Percentiles rank a stretch among this genome's conserved stretches.
These are phyloP conservation scores for Pomacea canaliculata DNA, from an alignment of 2,888 invertebrate genomes.

Conservation along the genomic window DNA sequence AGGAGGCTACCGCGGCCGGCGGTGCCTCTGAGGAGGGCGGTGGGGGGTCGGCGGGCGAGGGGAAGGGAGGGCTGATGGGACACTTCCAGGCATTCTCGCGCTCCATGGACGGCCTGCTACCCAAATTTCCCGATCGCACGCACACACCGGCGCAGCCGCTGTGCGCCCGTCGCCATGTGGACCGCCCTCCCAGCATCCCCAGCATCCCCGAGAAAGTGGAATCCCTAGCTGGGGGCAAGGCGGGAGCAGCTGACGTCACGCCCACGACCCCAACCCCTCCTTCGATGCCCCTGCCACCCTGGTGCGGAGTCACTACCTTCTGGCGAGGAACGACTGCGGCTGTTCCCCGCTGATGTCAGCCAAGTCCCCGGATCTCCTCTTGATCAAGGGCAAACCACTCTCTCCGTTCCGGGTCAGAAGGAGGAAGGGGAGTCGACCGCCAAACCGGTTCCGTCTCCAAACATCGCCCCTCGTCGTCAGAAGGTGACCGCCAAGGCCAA, in stretches of 20 bases:
- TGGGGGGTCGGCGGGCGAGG: constrained; percentile 11
- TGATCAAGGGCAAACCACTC: neutral
- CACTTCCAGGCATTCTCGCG: constrained; percentile 65
- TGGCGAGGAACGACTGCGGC: constrained; percentile 10
- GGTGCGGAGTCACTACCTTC: neutral
- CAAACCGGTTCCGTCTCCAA: constrained; percentile 36
- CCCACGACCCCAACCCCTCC: constrained; percentile 16
- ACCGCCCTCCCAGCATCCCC: constrained; percentile 25
- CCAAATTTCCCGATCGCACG: constrained; percentile 30
- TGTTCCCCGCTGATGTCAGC: neutral
- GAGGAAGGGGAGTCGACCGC: constrained; percentile 8
- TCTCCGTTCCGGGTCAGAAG: constrained; percentile 1
- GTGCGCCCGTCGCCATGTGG: constrained; percentile 14
- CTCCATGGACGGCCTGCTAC: constrained; percentile 66
- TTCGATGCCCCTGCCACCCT: neutral
- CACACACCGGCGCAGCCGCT: constrained; percentile 1
- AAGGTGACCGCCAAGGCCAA: constrained; percentile 60
- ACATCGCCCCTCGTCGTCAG: constrained; percentile 46
- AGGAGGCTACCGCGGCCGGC: constrained; percentile 64
- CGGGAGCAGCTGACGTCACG: constrained; percentile 1
- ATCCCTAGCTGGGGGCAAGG: constrained; percentile 16
- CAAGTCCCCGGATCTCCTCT: neutral
- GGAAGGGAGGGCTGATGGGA: constrained; percentile 41
- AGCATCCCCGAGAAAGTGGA: constrained; percentile 35
- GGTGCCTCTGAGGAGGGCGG: constrained; percentile 6